Evolutionary conservation across 2,797 vertebrate species (phyloP), one percentile per base, ranked within the genome.

Genomic region (Rallus crepitans): DNA sequence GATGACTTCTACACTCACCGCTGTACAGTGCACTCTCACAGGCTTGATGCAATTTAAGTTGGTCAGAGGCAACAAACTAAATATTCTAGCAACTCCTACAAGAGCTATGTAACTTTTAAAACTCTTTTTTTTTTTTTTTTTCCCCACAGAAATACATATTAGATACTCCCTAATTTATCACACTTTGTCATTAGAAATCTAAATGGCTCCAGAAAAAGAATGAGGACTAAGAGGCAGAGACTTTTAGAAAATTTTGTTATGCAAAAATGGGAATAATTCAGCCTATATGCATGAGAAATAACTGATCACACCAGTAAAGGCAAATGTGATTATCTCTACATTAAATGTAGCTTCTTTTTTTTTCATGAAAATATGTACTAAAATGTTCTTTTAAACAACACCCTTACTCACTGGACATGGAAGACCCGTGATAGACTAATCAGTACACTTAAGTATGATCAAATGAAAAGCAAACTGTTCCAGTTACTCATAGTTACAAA

Each of bases 381-480:
- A 75, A 78, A 75, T 68, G 1, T 21, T 64, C 3, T 78, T 91
- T 86, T 73, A 68, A 86, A 53, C 24, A 24, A 5, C 25, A 39
- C 27, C 27, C 11, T 61, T 83, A 37, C 33, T 78, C 23, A 87
- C 39, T 25, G 8, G 7, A 50, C 17, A 13, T 24, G 20, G 27
- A 68, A 56, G 8, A 82, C 14, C 11, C 1, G 1, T 25, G 35
- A n/a, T 37, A 55, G 6, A 57, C 40, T 57, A 56, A 75, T 83
- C 20, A 73, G 31, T 70, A 86, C 42, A 78, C 45, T 37, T 85
- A 56, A 83, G 24, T 53, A 24, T 28, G 27, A 68, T 23, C 52
- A 85, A 66, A 59, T 72, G 21, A 85, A 86, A 91, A 86, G 68
- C 52, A 63, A 63, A 42, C 9, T 52, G 42, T 45, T 59, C 39